These are phyloP conservation scores for Nerophis ophidion DNA, from an alignment of 2,113 vertebrate genomes.

Conservation along the genomic window DNA sequence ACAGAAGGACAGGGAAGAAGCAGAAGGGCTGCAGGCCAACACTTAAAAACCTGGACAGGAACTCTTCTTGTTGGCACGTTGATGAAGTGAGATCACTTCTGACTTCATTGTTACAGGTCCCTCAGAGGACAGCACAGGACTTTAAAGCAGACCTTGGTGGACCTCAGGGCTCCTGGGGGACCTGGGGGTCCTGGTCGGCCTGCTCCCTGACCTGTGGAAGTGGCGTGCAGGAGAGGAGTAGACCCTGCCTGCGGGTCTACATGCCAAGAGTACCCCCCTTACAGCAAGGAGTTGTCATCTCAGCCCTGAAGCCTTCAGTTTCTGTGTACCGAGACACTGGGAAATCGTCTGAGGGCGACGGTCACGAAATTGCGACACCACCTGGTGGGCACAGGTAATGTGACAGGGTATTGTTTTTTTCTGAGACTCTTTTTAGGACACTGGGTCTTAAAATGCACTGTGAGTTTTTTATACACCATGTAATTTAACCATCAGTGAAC, in stretches of 20 bases:
- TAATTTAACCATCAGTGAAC: too few species aligned
- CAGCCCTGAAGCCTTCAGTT: slow-evolving; percentile 78
- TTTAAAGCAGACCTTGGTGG: slow-evolving; percentile 50
- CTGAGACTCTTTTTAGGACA: too few species aligned
- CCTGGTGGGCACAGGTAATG: slow-evolving; percentile 76
- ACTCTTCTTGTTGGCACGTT: slow-evolving; percentile 45
- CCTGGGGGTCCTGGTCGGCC: slow-evolving; percentile 87
- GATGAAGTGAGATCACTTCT: slow-evolving; percentile 47
- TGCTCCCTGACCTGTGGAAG: slow-evolving; percentile 86
- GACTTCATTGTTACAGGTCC: slow-evolving; percentile 69
- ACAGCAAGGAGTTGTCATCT: slow-evolving; percentile 68
- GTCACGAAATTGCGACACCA: slow-evolving; percentile 28
- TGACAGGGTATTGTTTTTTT: too few species aligned
- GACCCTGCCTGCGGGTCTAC: slow-evolving; percentile 79
- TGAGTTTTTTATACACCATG: too few species aligned
- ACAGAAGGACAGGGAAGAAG: slow-evolving; percentile 24
- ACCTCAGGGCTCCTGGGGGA: slow-evolving; percentile 77
- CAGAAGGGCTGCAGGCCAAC: slow-evolving; percentile 49
- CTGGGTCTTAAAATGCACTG: too few species aligned
- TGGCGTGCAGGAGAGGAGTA: slow-evolving; percentile 83
- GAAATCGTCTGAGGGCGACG: slow-evolving; percentile 33
- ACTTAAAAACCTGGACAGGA: slow-evolving; percentile 44
- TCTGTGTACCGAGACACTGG: slow-evolving; percentile 65
- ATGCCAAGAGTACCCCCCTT: slow-evolving; percentile 26
- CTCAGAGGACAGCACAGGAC: slow-evolving; percentile 75